Percentiles rank a stretch among this genome's conserved stretches.
phyloP scores from a whole-genome alignment of 2,888 invertebrate species.

The Monochamus alternatus region DNA sequence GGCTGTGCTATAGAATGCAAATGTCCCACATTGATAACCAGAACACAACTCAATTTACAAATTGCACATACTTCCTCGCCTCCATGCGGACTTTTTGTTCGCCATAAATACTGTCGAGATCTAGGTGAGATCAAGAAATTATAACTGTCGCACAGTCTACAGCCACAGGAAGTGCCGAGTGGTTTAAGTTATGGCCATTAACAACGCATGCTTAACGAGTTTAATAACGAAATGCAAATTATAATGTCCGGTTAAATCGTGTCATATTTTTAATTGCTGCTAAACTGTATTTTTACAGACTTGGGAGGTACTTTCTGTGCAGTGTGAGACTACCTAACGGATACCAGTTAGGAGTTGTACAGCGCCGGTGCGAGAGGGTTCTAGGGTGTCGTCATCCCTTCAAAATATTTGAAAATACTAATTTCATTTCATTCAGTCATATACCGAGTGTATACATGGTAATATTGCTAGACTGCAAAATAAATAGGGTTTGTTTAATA shows the following conservation, averaged over 20 bases:
- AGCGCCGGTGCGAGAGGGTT: no score
- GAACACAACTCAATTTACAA: conserved; percentile 3
- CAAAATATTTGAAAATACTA: no score
- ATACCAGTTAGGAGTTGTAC: no score
- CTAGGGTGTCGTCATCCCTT: no score
- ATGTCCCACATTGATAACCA: background rate
- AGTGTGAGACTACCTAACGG: conserved; percentile 7
- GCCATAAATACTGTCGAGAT: background rate
- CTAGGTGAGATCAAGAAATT: conserved; percentile 16
- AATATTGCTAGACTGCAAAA: no score
- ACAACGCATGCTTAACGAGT: background rate
- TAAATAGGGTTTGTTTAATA: no score
- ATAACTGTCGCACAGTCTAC: conserved; percentile 12
- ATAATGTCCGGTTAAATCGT: background rate
- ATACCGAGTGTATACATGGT: no score
- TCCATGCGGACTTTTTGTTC: conserved; percentile 1
- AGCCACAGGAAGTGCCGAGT: conserved; percentile 2
- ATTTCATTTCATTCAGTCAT: no score
- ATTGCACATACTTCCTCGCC: background rate
- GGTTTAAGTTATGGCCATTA: background rate
- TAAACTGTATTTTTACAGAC: background rate
- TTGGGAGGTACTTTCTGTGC: background rate
- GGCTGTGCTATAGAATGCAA: background rate
- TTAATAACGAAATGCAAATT: conserved; percentile 19
- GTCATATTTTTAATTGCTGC: conserved; percentile 7